These are phyloP conservation scores for Tethya wilhelma DNA, from an alignment of 37 sponge, comb jelly and placozoan genomes.

Conservation along the genomic window DNA sequence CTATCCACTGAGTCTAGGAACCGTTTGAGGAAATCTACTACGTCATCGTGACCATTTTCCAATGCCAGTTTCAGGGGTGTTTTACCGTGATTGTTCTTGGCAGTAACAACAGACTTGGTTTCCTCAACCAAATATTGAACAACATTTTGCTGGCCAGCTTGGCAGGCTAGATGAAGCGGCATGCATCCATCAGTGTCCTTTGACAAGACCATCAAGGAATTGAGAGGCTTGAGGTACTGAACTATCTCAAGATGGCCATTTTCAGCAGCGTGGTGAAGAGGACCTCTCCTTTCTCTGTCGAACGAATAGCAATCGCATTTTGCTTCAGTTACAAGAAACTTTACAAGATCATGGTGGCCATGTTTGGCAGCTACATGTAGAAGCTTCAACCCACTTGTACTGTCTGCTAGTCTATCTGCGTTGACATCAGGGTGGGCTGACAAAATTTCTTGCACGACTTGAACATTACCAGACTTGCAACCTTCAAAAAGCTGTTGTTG, in stretches of 20 bases:
- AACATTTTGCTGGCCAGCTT: neutral
- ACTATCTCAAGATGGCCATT: slow-evolving; percentile 70
- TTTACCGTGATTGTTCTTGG: neutral
- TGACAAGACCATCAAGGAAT: neutral
- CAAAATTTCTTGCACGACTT: neutral
- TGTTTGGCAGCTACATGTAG: slow-evolving; percentile 71
- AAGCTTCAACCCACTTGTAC: slow-evolving; percentile 7
- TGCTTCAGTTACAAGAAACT: slow-evolving; percentile 39
- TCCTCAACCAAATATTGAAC: slow-evolving; percentile 17
- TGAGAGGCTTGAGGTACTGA: slow-evolving; percentile 15
- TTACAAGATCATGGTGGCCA: slow-evolving; percentile 63
- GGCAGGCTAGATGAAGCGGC: slow-evolving; percentile 21
- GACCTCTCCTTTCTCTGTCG: slow-evolving; percentile 55
- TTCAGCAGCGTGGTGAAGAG: slow-evolving; percentile 81
- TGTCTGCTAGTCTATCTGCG: neutral
- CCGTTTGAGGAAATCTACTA: slow-evolving; percentile 4
- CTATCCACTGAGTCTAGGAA: neutral
- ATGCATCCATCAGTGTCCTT: neutral
- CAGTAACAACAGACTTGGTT: neutral
- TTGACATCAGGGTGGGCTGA: neutral
- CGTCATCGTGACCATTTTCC: neutral
- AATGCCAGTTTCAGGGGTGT: slow-evolving; percentile 11
- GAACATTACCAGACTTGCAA: neutral
- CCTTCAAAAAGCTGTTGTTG: neutral
- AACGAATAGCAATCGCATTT: neutral